Evolutionary conservation across 2,797 vertebrate species (phyloP).

Genomic region (Serranus cabrilla): DNA sequence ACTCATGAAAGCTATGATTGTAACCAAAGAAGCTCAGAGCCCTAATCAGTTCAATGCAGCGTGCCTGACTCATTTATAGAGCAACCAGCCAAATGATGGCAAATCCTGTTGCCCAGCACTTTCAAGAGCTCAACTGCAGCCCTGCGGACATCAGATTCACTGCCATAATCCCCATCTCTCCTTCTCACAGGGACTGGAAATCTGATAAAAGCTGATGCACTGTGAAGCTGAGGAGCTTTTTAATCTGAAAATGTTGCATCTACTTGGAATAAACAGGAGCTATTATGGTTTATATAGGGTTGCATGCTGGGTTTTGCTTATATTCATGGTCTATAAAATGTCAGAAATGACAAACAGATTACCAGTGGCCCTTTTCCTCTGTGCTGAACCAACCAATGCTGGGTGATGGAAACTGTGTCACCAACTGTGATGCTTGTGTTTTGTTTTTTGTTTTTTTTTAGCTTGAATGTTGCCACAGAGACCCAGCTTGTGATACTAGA

Average conservation of each 20-base stretch:
- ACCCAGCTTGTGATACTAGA: no score
- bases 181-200: conserved; percentile 19
- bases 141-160: conserved; percentile 49
- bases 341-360: neutral
- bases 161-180: conserved; percentile 51
- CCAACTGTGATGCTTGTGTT: no score
- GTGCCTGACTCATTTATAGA: conserved; percentile 37
- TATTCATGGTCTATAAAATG: neutral
- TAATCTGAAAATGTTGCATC: conserved; percentile 10
- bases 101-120: conserved; percentile 58
- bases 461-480: no score
- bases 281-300: neutral
- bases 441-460: no score
- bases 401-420: no score
- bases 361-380: no score
- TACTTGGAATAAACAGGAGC: neutral
- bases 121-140: conserved; percentile 43
- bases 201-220: conserved; percentile 26
- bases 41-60: conserved; percentile 60
- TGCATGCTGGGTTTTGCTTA: neutral
- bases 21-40: conserved; percentile 49
- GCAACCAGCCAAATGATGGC: conserved; percentile 53
- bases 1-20: conserved; percentile 35
- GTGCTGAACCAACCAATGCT: no score
- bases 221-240: neutral